phyloP scores from a whole-genome alignment of 2,888 invertebrate species.

The Spicauda simplicius region DNA sequence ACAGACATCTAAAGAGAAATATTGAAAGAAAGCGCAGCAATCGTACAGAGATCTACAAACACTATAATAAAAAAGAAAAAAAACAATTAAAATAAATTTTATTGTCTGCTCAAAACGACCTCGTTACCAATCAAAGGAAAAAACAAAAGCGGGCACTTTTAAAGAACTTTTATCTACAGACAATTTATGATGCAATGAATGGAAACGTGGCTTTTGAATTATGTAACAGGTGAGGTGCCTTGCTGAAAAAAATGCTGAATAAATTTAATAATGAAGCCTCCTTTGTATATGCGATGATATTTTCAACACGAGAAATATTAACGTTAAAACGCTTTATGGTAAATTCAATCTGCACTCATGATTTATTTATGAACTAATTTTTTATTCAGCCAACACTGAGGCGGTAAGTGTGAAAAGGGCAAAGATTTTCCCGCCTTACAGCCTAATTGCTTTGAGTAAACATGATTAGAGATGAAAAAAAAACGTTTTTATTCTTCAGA shows the following conservation, averaged over 20 bases:
- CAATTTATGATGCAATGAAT: slow-evolving; percentile 26
- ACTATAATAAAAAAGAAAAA: neutral
- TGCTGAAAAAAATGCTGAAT: slow-evolving; percentile 13
- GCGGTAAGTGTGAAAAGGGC: slow-evolving; percentile 27
- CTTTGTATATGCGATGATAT: slow-evolving; percentile 15
- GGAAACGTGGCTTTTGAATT: slow-evolving; percentile 25
- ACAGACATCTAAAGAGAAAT: no score
- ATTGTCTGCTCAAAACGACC: slow-evolving; percentile 6
- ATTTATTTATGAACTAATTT: slow-evolving; percentile 28
- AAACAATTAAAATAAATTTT: slow-evolving; percentile 1
- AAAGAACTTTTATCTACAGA: slow-evolving; percentile 28
- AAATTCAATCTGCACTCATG: slow-evolving; percentile 31
- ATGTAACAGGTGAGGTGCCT: slow-evolving; percentile 23
- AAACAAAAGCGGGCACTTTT: slow-evolving; percentile 25
- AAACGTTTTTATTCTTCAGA: no score
- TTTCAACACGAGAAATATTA: slow-evolving; percentile 24
- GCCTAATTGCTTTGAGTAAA: neutral
- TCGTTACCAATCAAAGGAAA: slow-evolving; percentile 20
- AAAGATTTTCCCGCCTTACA: slow-evolving; percentile 27
- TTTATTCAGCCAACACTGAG: slow-evolving; percentile 4
- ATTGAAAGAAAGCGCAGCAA: no score
- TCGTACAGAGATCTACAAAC: no score
- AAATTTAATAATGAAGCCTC: slow-evolving; percentile 25
- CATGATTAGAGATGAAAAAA: neutral
- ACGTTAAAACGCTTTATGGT: slow-evolving; percentile 26